A percentile compares a stretch with the other conserved stretches of the same genome.
Conservation (phyloP, 1,140 invertebrate species). For the Pantala flavescens region DNA sequence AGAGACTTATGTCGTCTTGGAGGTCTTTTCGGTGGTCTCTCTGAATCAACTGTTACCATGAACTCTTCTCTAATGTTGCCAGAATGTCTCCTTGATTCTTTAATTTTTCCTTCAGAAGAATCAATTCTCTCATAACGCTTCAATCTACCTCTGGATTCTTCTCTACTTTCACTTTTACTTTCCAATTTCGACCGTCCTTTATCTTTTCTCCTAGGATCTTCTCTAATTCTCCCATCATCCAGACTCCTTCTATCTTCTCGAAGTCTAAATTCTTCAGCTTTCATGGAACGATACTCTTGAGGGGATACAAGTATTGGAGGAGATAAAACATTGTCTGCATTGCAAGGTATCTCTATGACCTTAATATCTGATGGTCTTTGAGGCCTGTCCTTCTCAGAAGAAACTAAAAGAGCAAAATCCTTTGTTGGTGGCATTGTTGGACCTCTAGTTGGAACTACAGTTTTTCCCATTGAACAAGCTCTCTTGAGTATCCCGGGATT, state of each 20-base stretch:
- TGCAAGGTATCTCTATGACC: not conserved
- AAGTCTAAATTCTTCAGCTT: too few species aligned
- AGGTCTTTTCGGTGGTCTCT: not conserved
- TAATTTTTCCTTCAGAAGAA: not conserved
- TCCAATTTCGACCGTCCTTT: not conserved
- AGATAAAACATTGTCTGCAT: not conserved
- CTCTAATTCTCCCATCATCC: not conserved
- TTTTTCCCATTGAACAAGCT: not conserved
- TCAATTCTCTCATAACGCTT: not conserved
- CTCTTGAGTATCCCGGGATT: not conserved
- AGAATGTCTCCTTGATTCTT: not conserved
- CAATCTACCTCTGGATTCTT: not conserved
- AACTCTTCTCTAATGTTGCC: not conserved
- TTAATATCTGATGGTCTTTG: not conserved
- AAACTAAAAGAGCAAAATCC: not conserved
- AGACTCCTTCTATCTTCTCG: too few species aligned
- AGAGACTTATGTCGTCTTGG: not conserved
- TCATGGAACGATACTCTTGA: not conserved
- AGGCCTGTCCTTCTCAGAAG: not conserved
- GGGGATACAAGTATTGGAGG: not conserved
- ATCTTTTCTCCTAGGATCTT: not conserved
- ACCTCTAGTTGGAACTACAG: not conserved
- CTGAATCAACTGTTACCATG: not conserved
- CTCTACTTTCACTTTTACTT: not conserved
- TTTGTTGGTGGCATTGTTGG: not conserved